Conservation (phyloP, 1,140 invertebrate genomes). For the Eufriesea mexicana region DNA sequence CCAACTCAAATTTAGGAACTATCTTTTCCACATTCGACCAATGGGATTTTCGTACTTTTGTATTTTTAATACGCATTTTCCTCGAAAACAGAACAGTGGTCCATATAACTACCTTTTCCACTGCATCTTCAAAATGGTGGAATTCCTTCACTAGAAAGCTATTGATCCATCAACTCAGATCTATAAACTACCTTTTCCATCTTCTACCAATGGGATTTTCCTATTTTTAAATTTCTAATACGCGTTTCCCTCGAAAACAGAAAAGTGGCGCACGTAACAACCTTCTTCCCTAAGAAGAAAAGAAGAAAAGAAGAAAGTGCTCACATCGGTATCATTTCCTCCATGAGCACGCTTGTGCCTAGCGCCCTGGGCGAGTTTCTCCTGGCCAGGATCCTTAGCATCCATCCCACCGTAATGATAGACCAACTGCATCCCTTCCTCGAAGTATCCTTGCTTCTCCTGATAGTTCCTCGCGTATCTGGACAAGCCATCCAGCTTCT, state of each 20-base stretch:
- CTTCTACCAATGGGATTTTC: no score
- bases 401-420: constrained; percentile 77
- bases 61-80: no score
- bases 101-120: no score
- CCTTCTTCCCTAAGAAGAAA: neutral
- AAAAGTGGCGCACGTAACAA: neutral
- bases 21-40: no score
- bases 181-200: no score
- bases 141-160: no score
- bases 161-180: no score
- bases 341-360: constrained; percentile 76
- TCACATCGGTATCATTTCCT: constrained; percentile 72
- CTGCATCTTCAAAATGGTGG: no score
- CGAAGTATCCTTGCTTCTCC: constrained; percentile 79
- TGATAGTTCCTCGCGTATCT: constrained; percentile 78
- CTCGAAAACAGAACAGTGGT: no score
- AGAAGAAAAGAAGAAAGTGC: neutral
- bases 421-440: constrained; percentile 78
- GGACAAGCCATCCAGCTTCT: constrained; percentile 73
- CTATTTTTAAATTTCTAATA: no score
- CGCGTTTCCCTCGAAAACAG: neutral
- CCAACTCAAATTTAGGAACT: no score
- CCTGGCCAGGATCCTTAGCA: constrained; percentile 36
- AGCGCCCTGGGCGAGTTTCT: constrained; percentile 47
- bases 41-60: no score